Base-by-base conservation (phyloP, 2,888 invertebrate genomes). In the Cinara cedri region DNA sequence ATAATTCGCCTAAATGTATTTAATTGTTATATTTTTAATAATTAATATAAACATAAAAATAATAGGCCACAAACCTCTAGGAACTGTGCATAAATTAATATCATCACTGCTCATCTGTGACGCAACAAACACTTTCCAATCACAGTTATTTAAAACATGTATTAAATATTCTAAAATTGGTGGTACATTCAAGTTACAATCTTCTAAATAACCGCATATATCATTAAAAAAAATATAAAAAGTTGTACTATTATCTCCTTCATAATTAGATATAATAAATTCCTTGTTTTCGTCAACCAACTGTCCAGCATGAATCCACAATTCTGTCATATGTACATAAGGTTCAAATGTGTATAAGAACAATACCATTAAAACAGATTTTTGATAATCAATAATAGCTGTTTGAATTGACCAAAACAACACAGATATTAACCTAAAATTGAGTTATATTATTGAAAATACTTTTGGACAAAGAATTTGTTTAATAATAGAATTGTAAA, bases 91-190 rank as follows among this genome's bases (percentile, higher is more conserved):
- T n/a, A 62, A 62, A 16, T 6, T 16, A 21, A 66, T 34, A 24
- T 8, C 70, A 49, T 70, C 60, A 42, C 70, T 62, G 62, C 60
- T 78, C n/a, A 78, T 49, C 60, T 70, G 26, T n/a, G 70, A 78
- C 19, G 78, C 68, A 60, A 78, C 78, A 78, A 78, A 78, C 16
- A 78, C 78, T 78, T 78, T 78, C 78, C 78, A 78, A 42, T 78
- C 70, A 62, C 78, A 70, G n/a, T 70, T 70, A 24, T 70, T 78
- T 21, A 78, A 78, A 49, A 70, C 60, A 42, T 78, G 49, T 16
- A 70, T 42, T 78, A 78, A 62, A 62, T 60, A 60, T 60, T 78
- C 68, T 16, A 78, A 13, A 57, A 78, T 78, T 62, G 70, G 70
- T n/a, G 78, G 78, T 19, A 70, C 34, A 51, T 21, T 46, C 26